Evolutionary conservation across 1,140 invertebrate genomes (phyloP).

Genomic region (Bilobella aurantiaca): DNA sequence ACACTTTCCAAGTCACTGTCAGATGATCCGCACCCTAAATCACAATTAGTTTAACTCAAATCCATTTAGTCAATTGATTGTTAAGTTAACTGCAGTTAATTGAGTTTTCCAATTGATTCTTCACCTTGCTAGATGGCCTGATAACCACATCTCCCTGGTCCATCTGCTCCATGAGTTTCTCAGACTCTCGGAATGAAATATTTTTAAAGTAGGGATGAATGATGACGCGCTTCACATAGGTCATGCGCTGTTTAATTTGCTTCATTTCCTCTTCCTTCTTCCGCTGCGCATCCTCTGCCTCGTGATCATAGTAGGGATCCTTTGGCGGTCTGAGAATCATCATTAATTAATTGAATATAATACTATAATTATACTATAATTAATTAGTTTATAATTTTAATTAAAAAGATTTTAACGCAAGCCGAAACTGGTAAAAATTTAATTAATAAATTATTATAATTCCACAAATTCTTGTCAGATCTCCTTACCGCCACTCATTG

Average conservation of each 20-base stretch:
- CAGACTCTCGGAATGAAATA: slow-evolving; percentile 83
- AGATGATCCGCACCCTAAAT: slow-evolving; percentile 77
- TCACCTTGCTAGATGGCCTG: slow-evolving; percentile 86
- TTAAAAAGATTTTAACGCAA: too few species aligned
- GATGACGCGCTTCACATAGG: slow-evolving; percentile 89
- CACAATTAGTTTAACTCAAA: too few species aligned
- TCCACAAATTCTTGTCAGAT: slow-evolving; percentile 4
- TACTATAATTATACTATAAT: too few species aligned
- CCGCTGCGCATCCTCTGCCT: slow-evolving; percentile 67
- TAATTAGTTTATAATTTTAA: too few species aligned
- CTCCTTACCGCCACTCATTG: slow-evolving; percentile 67
- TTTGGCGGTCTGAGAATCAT: slow-evolving; percentile 58
- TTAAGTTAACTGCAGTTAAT: too few species aligned
- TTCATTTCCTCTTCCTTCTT: slow-evolving; percentile 67
- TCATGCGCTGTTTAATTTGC: slow-evolving; percentile 64
- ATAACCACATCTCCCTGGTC: slow-evolving; percentile 95
- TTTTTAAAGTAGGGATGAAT: slow-evolving; percentile 97
- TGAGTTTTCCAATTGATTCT: too few species aligned
- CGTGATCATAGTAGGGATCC: slow-evolving; percentile 86
- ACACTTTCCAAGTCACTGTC: slow-evolving; percentile 97
- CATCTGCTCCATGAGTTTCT: slow-evolving; percentile 79
- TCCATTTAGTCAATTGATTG: too few species aligned
- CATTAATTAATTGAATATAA: too few species aligned
- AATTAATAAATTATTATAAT: slow-evolving; percentile 9
- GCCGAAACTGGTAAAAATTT: too few species aligned